These are phyloP conservation scores for Drosophila mauritiana DNA, from an alignment of 1,140 invertebrate genomes.

Conservation along the genomic window DNA sequence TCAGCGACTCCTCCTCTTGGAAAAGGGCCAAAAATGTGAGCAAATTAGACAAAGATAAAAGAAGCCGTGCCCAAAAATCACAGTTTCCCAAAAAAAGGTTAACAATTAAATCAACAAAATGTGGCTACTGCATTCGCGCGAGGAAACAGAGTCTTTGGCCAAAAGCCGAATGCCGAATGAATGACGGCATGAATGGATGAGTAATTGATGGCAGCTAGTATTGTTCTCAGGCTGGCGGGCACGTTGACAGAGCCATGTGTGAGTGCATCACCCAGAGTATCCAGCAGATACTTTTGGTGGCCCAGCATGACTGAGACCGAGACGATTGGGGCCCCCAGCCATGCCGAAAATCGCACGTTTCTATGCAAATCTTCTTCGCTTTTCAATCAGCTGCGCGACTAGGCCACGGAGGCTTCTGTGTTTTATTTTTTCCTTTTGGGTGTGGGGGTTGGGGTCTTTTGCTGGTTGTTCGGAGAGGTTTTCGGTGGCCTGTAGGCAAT, in stretches of 20 bases:
- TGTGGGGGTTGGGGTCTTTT: constrained; percentile 16
- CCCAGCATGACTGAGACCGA: constrained; percentile 18
- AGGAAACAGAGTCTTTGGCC: constrained; percentile 5
- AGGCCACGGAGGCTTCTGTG: constrained; percentile 54
- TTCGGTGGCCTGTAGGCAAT: constrained; percentile 68
- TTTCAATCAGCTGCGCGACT: constrained; percentile 73
- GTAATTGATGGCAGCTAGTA: constrained; percentile 55
- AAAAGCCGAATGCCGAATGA: constrained; percentile 45
- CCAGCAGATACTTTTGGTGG: constrained; percentile 54
- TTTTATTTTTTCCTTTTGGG: constrained; percentile 41
- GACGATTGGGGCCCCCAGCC: constrained; percentile 58
- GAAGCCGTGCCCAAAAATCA: constrained; percentile 25
- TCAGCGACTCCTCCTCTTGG: constrained; percentile 7
- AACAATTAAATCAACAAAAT: constrained; percentile 68
- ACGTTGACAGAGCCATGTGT: constrained; percentile 71
- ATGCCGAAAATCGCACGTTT: constrained; percentile 77
- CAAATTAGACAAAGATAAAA: constrained; percentile 45
- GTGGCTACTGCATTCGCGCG: constrained; percentile 29
- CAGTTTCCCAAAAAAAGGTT: constrained; percentile 27
- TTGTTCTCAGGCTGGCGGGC: constrained; percentile 74
- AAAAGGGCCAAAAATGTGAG: constrained; percentile 35
- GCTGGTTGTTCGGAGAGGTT: constrained; percentile 40
- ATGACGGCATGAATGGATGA: constrained; percentile 68
- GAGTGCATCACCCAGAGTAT: constrained; percentile 61
- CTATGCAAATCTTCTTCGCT: constrained; percentile 79